Evolutionary conservation across 2,797 vertebrate genomes (phyloP).

Genomic region (Rhinoraja longicauda): DNA sequence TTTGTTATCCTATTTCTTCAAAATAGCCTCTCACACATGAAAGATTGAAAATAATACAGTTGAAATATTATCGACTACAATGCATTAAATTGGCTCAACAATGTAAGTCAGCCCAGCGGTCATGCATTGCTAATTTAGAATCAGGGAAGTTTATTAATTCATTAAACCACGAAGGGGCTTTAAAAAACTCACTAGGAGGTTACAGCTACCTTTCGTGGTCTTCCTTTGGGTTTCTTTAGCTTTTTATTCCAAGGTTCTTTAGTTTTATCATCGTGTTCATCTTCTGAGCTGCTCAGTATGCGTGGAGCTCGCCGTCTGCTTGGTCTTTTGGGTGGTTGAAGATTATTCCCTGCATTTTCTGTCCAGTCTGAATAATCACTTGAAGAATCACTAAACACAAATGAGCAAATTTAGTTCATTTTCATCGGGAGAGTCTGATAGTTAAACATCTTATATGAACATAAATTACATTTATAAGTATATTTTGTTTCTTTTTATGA

Average conservation of each 20-base stretch:
- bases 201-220: slow-evolving; percentile 55
- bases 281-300: slow-evolving; percentile 79
- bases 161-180: not conserved
- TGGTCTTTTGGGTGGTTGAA: slow-evolving; percentile 74
- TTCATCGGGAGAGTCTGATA: too few relatives aligned
- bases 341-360: slow-evolving; percentile 80
- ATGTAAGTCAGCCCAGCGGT: slow-evolving; percentile 29
- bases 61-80: not conserved
- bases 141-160: not conserved
- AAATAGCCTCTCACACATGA: not conserved
- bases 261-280: slow-evolving; percentile 62
- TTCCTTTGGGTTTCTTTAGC: slow-evolving; percentile 57
- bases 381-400: slow-evolving; percentile 69
- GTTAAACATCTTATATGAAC: not conserved
- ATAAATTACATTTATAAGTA: not conserved
- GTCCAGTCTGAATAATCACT: slow-evolving; percentile 94
- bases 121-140: slow-evolving; percentile 53
- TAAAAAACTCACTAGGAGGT: not conserved
- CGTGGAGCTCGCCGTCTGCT: slow-evolving; percentile 63
- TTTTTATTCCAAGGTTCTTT: slow-evolving; percentile 58
- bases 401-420: not conserved
- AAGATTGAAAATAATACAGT: not conserved
- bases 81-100: too few relatives aligned
- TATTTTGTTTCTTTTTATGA: not conserved
- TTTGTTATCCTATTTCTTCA: not conserved